Conservation (phyloP, 2,113 vertebrate genomes). For the Oncorhynchus kisutch region DNA sequence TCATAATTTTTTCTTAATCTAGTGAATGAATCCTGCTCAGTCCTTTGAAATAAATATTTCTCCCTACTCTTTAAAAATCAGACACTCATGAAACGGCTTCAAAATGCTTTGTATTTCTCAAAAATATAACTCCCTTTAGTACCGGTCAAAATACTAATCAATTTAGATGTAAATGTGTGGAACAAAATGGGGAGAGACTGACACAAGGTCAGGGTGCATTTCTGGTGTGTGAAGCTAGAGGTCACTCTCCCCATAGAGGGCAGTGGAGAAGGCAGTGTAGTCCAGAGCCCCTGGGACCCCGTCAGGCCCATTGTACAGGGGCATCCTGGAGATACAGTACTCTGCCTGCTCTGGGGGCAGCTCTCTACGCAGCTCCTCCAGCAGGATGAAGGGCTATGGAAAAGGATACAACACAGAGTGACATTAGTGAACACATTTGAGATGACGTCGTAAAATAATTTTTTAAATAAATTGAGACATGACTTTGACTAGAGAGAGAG, state of each 20-base stretch:
- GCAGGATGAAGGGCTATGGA: conserved; percentile 76
- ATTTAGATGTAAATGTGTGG: too few species aligned
- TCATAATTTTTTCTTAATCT: background rate
- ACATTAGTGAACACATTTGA: background rate
- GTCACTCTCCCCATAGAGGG: conserved; percentile 85
- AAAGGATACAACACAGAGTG: conserved; percentile 8
- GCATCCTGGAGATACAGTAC: conserved; percentile 86
- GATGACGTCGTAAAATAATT: too few species aligned
- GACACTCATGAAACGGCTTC: background rate
- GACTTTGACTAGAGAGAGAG: background rate
- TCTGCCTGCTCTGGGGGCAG: conserved; percentile 86
- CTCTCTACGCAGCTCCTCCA: conserved; percentile 82
- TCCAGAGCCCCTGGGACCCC: conserved; percentile 80
- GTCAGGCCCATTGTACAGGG: conserved; percentile 73
- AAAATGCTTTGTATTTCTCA: too few species aligned
- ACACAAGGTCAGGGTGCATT: too few species aligned
- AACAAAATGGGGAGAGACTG: too few species aligned
- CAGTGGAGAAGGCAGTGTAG: conserved; percentile 84
- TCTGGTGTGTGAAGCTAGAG: conserved; percentile 62
- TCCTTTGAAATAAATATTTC: background rate
- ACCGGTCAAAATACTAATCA: too few species aligned
- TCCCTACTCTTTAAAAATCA: background rate
- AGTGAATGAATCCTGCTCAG: background rate
- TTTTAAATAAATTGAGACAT: background rate
- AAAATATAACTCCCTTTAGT: too few species aligned